Conservation (phyloP, 2,888 invertebrate species). For the Ophraella communa region DNA sequence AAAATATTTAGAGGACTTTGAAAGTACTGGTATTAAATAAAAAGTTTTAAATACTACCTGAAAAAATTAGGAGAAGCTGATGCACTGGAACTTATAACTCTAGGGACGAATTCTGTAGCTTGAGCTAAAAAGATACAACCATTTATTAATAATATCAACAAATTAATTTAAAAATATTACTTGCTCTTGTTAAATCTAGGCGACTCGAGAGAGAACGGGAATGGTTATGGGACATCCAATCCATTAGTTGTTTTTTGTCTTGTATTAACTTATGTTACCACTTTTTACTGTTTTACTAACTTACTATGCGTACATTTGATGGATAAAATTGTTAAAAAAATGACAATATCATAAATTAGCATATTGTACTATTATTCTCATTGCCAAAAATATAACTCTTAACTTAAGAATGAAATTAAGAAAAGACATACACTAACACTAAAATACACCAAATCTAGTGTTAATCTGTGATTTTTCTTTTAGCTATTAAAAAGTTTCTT, state of each 20-base stretch:
- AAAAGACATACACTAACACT: slow-evolving; percentile 6
- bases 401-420: slow-evolving; percentile 2
- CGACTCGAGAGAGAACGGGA: slow-evolving; percentile 46
- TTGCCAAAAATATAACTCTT: slow-evolving; percentile 27
- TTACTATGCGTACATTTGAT: slow-evolving; percentile 33
- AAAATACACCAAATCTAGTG: slow-evolving; percentile 17
- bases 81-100: slow-evolving; percentile 42
- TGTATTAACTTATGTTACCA: slow-evolving; percentile 31
- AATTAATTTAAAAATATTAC: slow-evolving; percentile 31
- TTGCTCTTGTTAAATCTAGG: slow-evolving; percentile 45
- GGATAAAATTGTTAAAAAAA: slow-evolving; percentile 27
- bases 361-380: slow-evolving; percentile 38
- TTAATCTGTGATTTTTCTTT: slow-evolving; percentile 11
- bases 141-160: slow-evolving; percentile 23
- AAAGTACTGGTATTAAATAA: no score
- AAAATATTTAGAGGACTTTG: no score
- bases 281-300: slow-evolving; percentile 17
- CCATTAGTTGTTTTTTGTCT: slow-evolving; percentile 38
- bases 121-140: slow-evolving; percentile 40
- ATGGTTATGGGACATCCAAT: slow-evolving; percentile 47
- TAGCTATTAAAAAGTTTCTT: neutral
- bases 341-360: slow-evolving; percentile 28
- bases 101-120: slow-evolving; percentile 46
- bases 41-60: no score
- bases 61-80: slow-evolving; percentile 57